Percentiles rank a stretch among this genome's conserved stretches.
These are phyloP conservation scores for Acleris literana DNA, from an alignment of 2,888 invertebrate genomes.

Conservation along the genomic window DNA sequence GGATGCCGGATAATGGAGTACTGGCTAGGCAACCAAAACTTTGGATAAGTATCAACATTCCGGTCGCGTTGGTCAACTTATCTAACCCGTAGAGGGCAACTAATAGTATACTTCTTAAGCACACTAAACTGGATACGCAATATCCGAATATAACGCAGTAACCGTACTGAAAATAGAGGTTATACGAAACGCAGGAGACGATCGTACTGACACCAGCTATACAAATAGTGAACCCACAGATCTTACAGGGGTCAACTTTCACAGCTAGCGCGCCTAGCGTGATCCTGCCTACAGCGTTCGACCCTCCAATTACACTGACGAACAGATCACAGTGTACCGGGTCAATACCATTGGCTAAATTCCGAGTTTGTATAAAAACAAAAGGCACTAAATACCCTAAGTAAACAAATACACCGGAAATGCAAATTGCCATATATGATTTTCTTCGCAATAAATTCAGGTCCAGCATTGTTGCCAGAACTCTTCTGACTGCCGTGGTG, in stretches of 20 bases:
- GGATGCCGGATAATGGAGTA: conserved; percentile 64
- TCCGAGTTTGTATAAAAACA: conserved; percentile 65
- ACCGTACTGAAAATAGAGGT: conserved; percentile 63
- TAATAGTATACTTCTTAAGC: conserved; percentile 63
- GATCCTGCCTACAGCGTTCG: conserved; percentile 65
- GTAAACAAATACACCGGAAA: conserved; percentile 60
- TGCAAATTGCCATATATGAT: conserved; percentile 61
- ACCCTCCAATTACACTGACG: conserved; percentile 66
- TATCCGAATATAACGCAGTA: conserved; percentile 65
- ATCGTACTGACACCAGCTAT: conserved; percentile 59
- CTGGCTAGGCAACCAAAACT: conserved; percentile 69
- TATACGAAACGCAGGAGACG: conserved; percentile 58
- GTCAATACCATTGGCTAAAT: conserved; percentile 57
- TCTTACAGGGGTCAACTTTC: conserved; percentile 58
- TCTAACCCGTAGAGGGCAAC: conserved; percentile 72
- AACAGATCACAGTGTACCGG: conserved; percentile 59
- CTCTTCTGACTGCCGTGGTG: conserved; percentile 69
- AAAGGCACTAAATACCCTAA: conserved; percentile 70
- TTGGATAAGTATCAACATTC: conserved; percentile 69
- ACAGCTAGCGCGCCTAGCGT: conserved; percentile 58
- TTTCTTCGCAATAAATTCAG: conserved; percentile 59
- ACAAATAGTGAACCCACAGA: conserved; percentile 49
- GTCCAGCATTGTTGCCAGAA: conserved; percentile 76
- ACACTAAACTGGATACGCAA: conserved; percentile 57
- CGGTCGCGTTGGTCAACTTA: conserved; percentile 73